A percentile compares a stretch with the other conserved stretches of the same genome.
Evolutionary conservation across 2,113 vertebrate genomes (phyloP).

Genomic region (Baryphthengus martii): DNA sequence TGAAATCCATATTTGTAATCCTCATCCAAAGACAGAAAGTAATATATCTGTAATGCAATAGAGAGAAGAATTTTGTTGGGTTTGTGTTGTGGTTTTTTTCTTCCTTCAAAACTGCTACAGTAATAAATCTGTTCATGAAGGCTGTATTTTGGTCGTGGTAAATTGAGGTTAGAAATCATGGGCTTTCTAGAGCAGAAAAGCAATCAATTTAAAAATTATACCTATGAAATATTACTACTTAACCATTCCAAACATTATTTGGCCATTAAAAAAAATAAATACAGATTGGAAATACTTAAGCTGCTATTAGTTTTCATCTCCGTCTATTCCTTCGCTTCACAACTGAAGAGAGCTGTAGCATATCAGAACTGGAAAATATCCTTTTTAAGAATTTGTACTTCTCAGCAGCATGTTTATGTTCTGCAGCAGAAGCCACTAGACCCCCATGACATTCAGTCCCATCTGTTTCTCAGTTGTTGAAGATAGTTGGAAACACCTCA

Average conservation of each 20-base stretch:
- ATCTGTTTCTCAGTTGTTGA: neutral
- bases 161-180: neutral
- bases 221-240: neutral
- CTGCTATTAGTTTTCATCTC: neutral
- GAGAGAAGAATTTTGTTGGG: accelerated
- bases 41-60: neutral
- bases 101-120: neutral
- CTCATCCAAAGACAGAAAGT: neutral
- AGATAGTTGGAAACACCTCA: neutral
- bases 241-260: neutral
- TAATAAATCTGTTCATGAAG: neutral
- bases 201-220: neutral
- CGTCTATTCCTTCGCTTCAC: neutral
- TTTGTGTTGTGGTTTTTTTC: neutral
- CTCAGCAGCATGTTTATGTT: neutral
- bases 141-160: neutral
- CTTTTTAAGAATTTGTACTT: neutral
- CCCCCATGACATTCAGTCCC: neutral
- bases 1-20: neutral
- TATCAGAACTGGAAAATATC: neutral
- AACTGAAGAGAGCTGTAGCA: neutral
- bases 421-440: neutral
- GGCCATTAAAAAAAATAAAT: neutral
- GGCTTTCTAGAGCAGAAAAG: neutral
- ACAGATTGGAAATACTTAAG: neutral